These are phyloP conservation scores for Cryptoblepharus egeriae DNA, from an alignment of 2,797 vertebrate species.

Conservation along the genomic window DNA sequence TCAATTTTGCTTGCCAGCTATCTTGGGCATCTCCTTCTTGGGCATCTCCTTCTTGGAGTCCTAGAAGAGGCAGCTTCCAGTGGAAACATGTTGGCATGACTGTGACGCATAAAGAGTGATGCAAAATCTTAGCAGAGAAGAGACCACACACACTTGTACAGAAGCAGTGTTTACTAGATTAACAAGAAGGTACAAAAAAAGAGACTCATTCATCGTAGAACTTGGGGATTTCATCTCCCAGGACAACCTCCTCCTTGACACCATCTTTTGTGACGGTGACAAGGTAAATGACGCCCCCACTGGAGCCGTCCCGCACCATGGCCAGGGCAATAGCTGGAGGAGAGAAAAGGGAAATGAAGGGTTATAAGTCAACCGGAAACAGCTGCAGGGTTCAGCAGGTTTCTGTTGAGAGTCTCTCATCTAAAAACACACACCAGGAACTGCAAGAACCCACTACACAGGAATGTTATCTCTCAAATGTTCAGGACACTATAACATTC, in stretches of 20 bases:
- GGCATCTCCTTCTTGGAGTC: too few relatives aligned
- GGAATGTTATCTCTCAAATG: too few relatives aligned
- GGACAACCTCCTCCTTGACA: constrained; percentile 81
- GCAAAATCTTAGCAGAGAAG: too few relatives aligned
- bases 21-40: too few relatives aligned
- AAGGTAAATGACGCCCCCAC: constrained; percentile 86
- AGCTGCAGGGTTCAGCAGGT: too few relatives aligned
- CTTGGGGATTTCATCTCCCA: constrained; percentile 83
- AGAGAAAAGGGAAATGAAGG: neutral
- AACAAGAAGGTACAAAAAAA: neutral
- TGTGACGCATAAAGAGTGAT: too few relatives aligned
- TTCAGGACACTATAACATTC: neutral
- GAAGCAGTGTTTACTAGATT: neutral
- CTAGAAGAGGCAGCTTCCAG: too few relatives aligned
- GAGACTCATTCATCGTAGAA: constrained; percentile 81
- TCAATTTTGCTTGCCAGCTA: too few relatives aligned
- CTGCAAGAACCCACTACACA: neutral
- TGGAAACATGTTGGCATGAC: too few relatives aligned
- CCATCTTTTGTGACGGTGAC: constrained; percentile 82
- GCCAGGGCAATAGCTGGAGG: constrained; percentile 84
- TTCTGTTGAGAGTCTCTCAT: neutral
- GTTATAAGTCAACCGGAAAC: neutral
- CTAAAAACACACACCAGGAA: too few relatives aligned
- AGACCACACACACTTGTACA: too few relatives aligned
- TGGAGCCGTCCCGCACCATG: constrained; percentile 87